Conservation (phyloP, 2,797 vertebrate genomes). For the Tadarida brasiliensis region DNA sequence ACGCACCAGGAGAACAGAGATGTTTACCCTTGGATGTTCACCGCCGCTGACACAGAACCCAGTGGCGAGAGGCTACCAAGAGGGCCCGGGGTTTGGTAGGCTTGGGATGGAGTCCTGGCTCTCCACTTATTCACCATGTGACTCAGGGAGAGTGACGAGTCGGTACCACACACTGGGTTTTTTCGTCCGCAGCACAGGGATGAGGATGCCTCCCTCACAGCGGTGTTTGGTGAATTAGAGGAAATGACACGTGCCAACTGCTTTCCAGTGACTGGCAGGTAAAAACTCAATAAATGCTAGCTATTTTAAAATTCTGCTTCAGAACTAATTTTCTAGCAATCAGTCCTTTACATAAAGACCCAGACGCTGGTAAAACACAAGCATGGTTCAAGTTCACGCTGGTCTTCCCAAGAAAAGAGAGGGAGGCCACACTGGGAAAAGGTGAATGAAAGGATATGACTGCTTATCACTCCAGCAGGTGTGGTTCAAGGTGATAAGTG, state of each 20-base stretch:
- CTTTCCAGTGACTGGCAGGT: neutral
- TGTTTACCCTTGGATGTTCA: neutral
- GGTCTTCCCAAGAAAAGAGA: neutral
- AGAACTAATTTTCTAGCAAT: neutral
- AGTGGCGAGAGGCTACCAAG: accelerated
- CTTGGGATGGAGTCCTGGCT: neutral
- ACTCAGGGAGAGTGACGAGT: neutral
- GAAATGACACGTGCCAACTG: neutral
- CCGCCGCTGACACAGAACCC: neutral
- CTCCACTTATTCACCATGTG: neutral
- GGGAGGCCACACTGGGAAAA: neutral
- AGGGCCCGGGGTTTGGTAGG: neutral
- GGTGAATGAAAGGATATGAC: neutral
- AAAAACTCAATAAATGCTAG: neutral
- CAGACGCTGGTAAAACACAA: neutral
- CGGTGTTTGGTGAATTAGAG: neutral
- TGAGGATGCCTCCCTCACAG: neutral
- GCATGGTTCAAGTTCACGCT: neutral
- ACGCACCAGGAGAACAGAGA: neutral
- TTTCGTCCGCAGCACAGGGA: neutral
- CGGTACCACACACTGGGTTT: neutral
- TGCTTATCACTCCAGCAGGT: neutral
- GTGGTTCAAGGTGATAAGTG: neutral
- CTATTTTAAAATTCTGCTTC: neutral
- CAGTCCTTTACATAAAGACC: neutral